phyloP scores from a whole-genome alignment of 2,113 vertebrate species.

The Mohoua ochrocephala region DNA sequence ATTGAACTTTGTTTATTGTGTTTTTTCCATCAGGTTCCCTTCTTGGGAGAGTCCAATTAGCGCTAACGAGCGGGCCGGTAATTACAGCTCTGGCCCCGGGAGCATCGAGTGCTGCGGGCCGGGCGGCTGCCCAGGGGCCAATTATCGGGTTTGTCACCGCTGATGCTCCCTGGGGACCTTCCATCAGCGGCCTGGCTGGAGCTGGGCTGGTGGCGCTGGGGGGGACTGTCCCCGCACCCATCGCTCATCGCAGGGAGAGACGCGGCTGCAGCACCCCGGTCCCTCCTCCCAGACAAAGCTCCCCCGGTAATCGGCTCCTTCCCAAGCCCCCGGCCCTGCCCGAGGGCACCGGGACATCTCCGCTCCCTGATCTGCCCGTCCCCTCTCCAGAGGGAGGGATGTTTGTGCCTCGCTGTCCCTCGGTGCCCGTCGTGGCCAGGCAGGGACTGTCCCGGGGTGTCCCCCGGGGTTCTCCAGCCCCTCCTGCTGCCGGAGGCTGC shows the following conservation, averaged over 20 bases:
- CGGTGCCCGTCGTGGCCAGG: accelerated
- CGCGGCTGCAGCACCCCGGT: accelerated
- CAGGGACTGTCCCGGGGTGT: neutral
- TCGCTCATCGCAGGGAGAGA: accelerated
- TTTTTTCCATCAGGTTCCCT: neutral
- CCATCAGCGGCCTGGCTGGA: neutral
- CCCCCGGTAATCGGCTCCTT: accelerated
- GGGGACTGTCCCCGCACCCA: accelerated
- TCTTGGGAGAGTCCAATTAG: neutral
- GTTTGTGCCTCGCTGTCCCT: neutral
- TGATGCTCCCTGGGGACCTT: accelerated
- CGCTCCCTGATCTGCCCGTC: accelerated
- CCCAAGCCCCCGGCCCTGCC: accelerated
- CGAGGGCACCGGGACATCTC: accelerated
- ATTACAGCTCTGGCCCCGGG: neutral
- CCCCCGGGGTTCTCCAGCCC: neutral
- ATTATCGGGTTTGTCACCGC: neutral
- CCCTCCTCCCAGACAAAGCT: accelerated
- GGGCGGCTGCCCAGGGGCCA: neutral
- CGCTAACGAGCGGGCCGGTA: neutral
- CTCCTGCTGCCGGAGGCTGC: neutral
- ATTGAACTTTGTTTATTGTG: neutral
- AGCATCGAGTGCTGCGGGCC: neutral
- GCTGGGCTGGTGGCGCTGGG: neutral
- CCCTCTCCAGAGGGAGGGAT: accelerated